Percentiles rank a stretch among this genome's conserved stretches.
These are phyloP conservation scores for Aleiodes leptofemur DNA, from an alignment of 2,888 invertebrate species.

Conservation along the genomic window DNA sequence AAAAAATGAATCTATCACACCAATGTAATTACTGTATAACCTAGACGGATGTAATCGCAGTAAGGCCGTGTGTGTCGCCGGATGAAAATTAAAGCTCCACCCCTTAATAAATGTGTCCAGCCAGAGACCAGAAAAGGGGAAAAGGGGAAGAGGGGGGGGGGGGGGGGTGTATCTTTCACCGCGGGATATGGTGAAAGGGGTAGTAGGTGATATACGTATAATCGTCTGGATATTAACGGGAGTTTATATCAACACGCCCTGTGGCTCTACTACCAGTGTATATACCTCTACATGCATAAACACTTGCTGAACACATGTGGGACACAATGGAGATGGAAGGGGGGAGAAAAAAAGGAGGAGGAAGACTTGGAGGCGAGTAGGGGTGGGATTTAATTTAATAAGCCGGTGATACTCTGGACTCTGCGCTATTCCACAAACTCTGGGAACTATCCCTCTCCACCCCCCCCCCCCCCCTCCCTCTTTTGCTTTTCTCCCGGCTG, in stretches of 20 bases:
- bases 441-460: conserved; percentile 1
- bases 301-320: conserved; percentile 15
- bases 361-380: conserved; percentile 2
- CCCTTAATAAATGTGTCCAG: conserved; percentile 33
- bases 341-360: background rate
- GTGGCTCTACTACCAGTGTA: conserved; percentile 3
- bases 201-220: conserved; percentile 38
- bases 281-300: background rate
- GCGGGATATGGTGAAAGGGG: conserved; percentile 17
- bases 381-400: conserved; percentile 59
- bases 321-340: conserved; percentile 18
- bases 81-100: conserved; percentile 37
- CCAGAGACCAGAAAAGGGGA: background rate
- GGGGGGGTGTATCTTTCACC: conserved; percentile 18
- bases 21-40: conserved; percentile 4
- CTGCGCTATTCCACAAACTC: conserved; percentile 15
- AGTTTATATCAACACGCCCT: conserved; percentile 28
- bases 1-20: conserved; percentile 13
- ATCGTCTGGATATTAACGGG: conserved; percentile 40
- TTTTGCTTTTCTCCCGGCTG: background rate
- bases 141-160: background rate
- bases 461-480: too few species aligned
- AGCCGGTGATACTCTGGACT: conserved; percentile 53
- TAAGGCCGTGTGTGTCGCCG: conserved; percentile 7
- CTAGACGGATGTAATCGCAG: conserved; percentile 15